phyloP scores from a whole-genome alignment of 64 coral and sea anemone genomes.

The Catalaphyllia jardinei region DNA sequence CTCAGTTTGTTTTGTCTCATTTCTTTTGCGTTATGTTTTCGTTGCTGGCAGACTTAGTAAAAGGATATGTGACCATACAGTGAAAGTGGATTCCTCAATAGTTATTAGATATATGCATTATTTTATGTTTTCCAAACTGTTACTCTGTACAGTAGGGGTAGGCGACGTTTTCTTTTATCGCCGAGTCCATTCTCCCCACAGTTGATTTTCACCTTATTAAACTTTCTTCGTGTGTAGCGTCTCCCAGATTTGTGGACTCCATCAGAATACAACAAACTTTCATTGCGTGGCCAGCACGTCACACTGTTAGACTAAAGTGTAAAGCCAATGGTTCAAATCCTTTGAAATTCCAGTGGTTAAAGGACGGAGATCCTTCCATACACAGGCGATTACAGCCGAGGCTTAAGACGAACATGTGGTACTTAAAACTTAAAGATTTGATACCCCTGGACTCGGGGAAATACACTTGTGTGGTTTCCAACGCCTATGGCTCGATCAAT shows the following conservation, averaged over 20 bases:
- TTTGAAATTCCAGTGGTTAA: conserved; percentile 58
- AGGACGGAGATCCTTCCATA: conserved; percentile 46
- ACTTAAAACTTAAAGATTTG: conserved; percentile 52
- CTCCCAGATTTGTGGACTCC: conserved; percentile 36
- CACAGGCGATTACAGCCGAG: conserved; percentile 49
- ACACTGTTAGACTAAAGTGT: conserved; percentile 57
- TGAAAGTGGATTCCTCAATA: too few relatives aligned
- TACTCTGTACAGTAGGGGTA: too few relatives aligned
- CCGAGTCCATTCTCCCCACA: background rate
- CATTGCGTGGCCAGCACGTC: conserved; percentile 64
- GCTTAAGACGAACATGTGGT: conserved; percentile 65
- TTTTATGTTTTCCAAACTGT: too few relatives aligned
- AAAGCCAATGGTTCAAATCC: conserved; percentile 61
- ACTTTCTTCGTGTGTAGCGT: background rate
- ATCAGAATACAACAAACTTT: conserved; percentile 38
- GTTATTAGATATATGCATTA: too few relatives aligned
- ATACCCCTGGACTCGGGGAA: conserved; percentile 45
- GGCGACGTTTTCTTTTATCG: too few relatives aligned
- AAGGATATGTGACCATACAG: too few relatives aligned
- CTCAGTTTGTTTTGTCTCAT: too few relatives aligned
- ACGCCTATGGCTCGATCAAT: conserved; percentile 53
- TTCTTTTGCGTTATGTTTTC: too few relatives aligned
- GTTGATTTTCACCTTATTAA: background rate
- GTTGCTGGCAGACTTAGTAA: too few relatives aligned
- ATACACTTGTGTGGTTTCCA: conserved; percentile 67